Conservation (phyloP, 1,140 invertebrate genomes). For the Halictus rubicundus region DNA sequence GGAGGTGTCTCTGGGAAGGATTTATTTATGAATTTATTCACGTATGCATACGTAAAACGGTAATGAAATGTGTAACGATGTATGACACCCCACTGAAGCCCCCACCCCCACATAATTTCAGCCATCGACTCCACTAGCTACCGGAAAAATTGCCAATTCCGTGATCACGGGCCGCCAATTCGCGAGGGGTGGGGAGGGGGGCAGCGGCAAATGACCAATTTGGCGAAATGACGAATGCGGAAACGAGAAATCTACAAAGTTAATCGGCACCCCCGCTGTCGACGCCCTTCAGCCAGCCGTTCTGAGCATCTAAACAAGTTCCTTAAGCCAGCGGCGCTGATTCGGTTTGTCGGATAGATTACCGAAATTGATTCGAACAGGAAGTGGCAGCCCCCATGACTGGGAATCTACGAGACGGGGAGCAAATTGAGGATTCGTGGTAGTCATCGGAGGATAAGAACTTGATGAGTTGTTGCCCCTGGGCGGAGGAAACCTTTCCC, state of each 20-base stretch:
- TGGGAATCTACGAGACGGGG: neutral
- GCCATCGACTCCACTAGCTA: neutral
- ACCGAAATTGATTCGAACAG: constrained; percentile 21
- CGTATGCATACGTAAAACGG: too few relatives aligned
- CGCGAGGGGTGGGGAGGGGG: neutral
- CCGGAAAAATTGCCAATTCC: constrained; percentile 6
- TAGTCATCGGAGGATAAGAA: constrained; percentile 2
- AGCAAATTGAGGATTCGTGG: constrained; percentile 32
- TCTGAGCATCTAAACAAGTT: neutral
- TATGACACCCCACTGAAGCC: too few relatives aligned
- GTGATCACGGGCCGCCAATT: neutral
- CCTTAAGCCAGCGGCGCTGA: neutral
- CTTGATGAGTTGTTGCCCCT: neutral
- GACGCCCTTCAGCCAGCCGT: too few relatives aligned
- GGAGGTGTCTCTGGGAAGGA: too few relatives aligned
- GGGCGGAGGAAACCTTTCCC: neutral
- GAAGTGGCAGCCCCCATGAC: neutral
- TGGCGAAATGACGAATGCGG: neutral
- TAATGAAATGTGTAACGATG: too few relatives aligned
- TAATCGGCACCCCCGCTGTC: neutral
- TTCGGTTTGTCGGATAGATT: neutral
- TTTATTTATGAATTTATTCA: too few relatives aligned
- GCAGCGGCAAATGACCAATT: constrained; percentile 21
- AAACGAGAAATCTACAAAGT: neutral
- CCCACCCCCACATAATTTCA: neutral